Evolutionary conservation across 2,113 vertebrate species (phyloP).

Genomic region (Todiramphus chloris): DNA sequence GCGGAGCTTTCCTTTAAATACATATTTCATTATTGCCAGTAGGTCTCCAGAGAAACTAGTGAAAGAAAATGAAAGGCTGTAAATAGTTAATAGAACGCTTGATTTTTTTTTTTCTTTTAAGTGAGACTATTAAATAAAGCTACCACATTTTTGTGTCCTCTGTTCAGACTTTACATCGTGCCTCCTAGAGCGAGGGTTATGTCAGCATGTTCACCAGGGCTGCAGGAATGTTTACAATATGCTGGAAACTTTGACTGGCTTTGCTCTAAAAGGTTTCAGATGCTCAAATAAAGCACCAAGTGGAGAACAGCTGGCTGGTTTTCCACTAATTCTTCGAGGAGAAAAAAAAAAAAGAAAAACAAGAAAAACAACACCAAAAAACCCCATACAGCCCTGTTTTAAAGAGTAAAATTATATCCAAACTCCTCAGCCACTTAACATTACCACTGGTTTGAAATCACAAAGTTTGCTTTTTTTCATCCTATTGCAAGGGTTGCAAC

Average conservation of each 20-base stretch:
- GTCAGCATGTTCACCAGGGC: slow-evolving; percentile 53
- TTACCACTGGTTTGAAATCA: not conserved
- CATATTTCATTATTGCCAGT: slow-evolving; percentile 50
- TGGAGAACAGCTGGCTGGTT: slow-evolving; percentile 67
- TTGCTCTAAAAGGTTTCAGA: slow-evolving; percentile 77
- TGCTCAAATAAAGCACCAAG: slow-evolving; percentile 65
- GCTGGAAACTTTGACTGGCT: slow-evolving; percentile 69
- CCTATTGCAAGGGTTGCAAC: not conserved
- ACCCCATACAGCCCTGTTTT: not conserved
- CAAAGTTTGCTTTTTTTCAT: slow-evolving; percentile 1
- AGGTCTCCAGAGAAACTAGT: slow-evolving; percentile 16
- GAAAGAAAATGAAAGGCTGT: slow-evolving; percentile 47
- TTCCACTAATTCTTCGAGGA: slow-evolving; percentile 1
- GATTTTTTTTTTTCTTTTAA: slow-evolving; percentile 39
- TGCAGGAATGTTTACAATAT: slow-evolving; percentile 74
- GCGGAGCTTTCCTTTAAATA: not conserved
- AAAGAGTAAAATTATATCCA: not conserved
- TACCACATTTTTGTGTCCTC: slow-evolving; percentile 43
- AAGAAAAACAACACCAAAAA: not conserved
- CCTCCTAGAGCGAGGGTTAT: slow-evolving; percentile 54
- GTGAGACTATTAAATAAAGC: slow-evolving; percentile 61
- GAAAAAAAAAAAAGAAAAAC: not conserved
- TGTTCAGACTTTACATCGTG: slow-evolving; percentile 39
- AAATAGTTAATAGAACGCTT: slow-evolving; percentile 59
- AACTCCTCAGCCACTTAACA: not conserved